Base-by-base conservation (phyloP, 2,113 vertebrate species). In the Chamaetylas fuelleborni region DNA sequence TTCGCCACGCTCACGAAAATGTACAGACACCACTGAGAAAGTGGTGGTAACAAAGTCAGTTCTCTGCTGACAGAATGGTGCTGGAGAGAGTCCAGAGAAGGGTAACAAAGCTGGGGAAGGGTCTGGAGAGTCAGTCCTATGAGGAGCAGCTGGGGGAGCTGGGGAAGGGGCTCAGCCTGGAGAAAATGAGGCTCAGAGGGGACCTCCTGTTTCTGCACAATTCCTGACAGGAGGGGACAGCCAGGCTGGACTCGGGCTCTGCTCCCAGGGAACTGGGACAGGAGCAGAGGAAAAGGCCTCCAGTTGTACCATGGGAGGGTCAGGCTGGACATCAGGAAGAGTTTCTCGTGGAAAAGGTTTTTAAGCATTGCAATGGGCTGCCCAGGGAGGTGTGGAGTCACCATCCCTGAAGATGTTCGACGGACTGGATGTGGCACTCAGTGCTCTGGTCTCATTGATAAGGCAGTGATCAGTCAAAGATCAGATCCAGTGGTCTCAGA, bases 171-270 rank as follows among this genome's bases (percentile, higher is more conserved):
- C 33, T 28, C 43, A 81, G 42, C 26, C 15, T n/a, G 45, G 69
- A 60, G 38, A 4, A 67, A 25, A 74, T 19, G 29, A n/a, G 53
- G 61, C 11, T 81, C 24, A 14, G 54, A 14, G 5, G 33, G 8
- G 3, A 1, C 29, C 24, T 28, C 18, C 0, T 58, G 51, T 33
- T 19, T 73, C 69, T 81, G 13, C 45, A 53, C 38, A 73, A 1
- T 1, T 51, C 38, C 53, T 47, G 86, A 2, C 54, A 76, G 61
- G 38, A 81, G 24, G 13, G 4, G 10, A 3, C 26, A 73, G 60
- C 43, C 0, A 0, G 9, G 25, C 4, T 36, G 25, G 14, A 2
- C 11, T 25, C 0, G 0, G 38, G 38, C 38, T 40, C 38, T 40
- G 38, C 38, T 40, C 38, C 38, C 43, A 45, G 19, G 43, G 43